Evolutionary conservation across 2,888 invertebrate genomes (phyloP), one percentile per base, ranked within the genome.

Genomic region (Amorpha juglandis): DNA sequence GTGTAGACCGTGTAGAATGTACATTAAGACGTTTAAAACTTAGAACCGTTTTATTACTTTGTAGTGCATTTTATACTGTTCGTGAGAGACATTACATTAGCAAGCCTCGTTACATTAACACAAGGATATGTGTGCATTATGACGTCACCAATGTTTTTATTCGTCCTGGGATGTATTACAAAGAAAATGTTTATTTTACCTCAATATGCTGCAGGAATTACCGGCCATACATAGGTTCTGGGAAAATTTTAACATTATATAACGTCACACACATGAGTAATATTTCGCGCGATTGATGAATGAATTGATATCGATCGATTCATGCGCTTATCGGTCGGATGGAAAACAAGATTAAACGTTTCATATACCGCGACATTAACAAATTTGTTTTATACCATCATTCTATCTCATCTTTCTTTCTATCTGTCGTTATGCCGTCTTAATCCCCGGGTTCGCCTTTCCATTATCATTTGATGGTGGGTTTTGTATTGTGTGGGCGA

Each of bases 101-200:
- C 27, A 45, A 58, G 19, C 14, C 48, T 65, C 66, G 63, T 64
- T 73, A 27, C 27, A 27, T 27, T 73, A 75, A 71, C 67, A 80
- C 70, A 76, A 82, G 81, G 79, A 83, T 81, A 65, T 71, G 68
- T 71, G 70, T 76, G 72, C 68, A 68, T 62, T 64, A 65, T 80
- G 81, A 82, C 82, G 81, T 82, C 80, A 81, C 68, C 33, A 35
- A 66, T 64, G 69, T 74, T 72, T 71, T 72, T 66, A 58, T 58
- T 58, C 19, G 19, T 65, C 62, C 55, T 69, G 75, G 74, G 74
- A 76, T 75, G 73, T 73, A 76, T 70, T 69, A 55, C 70, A 74
- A 70, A 74, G 72, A 16, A 75, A 75, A 70, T 65, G 63, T 72
- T 68, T 66, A 67, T 50, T 50, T 71, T 77, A 72, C 68, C 64